A percentile compares a stretch with the other conserved stretches of the same genome.
Conservation (phyloP, 2,797 vertebrate species). For the Paguma larvata region DNA sequence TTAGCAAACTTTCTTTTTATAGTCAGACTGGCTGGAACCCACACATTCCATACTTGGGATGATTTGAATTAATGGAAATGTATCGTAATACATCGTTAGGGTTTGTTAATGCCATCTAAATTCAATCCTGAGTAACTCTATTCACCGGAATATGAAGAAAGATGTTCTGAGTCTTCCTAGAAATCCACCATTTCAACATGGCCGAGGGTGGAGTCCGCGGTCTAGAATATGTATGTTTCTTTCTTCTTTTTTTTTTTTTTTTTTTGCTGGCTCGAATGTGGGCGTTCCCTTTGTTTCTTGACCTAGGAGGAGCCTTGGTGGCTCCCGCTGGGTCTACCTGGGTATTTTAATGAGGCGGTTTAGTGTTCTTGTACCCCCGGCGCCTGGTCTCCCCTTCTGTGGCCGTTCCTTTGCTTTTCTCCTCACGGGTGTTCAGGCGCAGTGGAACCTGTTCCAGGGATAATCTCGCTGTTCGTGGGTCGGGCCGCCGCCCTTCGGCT, state of each 20-base stretch:
- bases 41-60: neutral
- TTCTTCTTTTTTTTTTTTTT: too few species aligned
- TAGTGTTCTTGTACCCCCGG: too few species aligned
- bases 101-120: conserved; percentile 10
- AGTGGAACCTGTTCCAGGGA: neutral
- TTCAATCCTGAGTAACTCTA: neutral
- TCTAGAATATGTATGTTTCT: neutral
- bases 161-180: neutral
- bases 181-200: neutral
- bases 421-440: too few species aligned
- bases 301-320: neutral
- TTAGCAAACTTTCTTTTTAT: conserved; percentile 4
- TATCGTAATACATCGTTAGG: conserved; percentile 24
- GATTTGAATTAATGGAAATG: conserved; percentile 39
- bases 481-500: neutral
- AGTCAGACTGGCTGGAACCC: conserved; percentile 63
- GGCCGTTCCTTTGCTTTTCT: neutral
- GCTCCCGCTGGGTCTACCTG: neutral
- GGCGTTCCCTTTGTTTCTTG: fast-evolving
- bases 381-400: neutral
- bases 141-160: conserved; percentile 41
- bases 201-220: neutral
- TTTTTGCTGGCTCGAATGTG: neutral
- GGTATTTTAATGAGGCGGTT: neutral
- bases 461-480: neutral